Evolutionary conservation across 2,797 vertebrate genomes (phyloP), one percentile per base, ranked within the genome.

Genomic region (Lindbergichthys nudifrons): DNA sequence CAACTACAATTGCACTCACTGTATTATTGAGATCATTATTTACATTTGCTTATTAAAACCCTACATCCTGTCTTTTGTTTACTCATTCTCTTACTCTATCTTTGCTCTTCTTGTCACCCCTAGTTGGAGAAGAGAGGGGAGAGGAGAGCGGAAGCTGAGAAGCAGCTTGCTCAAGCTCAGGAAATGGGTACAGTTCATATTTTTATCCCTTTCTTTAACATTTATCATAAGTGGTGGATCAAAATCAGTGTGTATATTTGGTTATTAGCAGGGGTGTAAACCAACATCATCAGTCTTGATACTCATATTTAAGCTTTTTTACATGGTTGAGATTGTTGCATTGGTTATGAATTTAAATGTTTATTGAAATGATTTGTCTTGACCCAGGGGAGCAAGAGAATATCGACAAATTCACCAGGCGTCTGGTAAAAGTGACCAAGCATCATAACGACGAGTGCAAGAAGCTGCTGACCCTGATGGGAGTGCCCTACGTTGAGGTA

Each of bases 361-460:
- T 3, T 30, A 7, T 6, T 45, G 18, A 15, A 59, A 56, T 36
- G 0, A 1, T 57, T 26, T 39, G 2, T 60, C 16, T 64, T 12
- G 10, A 53, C 53, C 16, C 73, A 96, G 95, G 95, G 3, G 96
- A 96, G 12, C 96, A 96, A 80, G 95, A 95, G 67, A 96, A 96
- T 54, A 93, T 98, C 0, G 97, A 99, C 67, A 99, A 99, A 83
- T 98, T 98, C 88, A 94, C 92, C 42, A 99, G 98, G 89, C 96
- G 97, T 57, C 89, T 99, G 51, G 98, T 99, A 11, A 99, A 98
- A 83, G 98, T 99, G 87, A 99, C 97, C 26, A 96, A 92, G 73
- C 97, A 99, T 13, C 98, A 99, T 89, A 98, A 95, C 0, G 96
- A 99, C 0, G 97, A 99, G 80, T 99, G 98, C 89, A 98, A 98